phyloP scores from a whole-genome alignment of 2,113 vertebrate species.

The Budorcas taxicolor region DNA sequence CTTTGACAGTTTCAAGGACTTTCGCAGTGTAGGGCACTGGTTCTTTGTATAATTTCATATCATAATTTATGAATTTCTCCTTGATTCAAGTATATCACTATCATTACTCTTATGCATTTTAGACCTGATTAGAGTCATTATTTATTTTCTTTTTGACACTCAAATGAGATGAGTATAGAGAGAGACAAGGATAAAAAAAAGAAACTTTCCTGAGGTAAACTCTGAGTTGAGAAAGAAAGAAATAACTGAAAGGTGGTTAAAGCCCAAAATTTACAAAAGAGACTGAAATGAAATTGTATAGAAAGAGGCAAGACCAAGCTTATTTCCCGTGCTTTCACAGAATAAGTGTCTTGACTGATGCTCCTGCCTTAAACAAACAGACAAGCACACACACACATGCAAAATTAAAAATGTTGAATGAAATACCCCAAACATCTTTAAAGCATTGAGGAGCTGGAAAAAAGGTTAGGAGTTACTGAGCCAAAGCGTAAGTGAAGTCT shows the following conservation, averaged over 20 bases:
- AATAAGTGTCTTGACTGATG: neutral
- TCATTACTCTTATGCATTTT: neutral
- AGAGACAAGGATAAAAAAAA: neutral
- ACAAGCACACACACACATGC: neutral
- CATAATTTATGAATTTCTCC: slow-evolving; percentile 22
- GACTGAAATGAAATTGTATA: neutral
- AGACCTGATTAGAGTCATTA: neutral
- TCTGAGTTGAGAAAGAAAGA: neutral
- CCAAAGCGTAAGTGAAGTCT: neutral
- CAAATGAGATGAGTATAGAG: neutral
- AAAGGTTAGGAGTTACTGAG: neutral
- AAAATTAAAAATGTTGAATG: neutral
- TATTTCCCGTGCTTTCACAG: neutral
- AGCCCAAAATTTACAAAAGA: neutral
- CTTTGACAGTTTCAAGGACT: slow-evolving; percentile 17
- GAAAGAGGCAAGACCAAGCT: neutral
- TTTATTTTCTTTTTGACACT: neutral
- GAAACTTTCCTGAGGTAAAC: neutral
- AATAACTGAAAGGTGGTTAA: neutral
- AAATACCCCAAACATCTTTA: neutral
- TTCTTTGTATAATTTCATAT: neutral
- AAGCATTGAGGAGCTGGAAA: neutral
- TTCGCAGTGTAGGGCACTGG: neutral
- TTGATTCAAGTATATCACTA: neutral
- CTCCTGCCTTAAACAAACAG: neutral